Evolutionary conservation across 2,797 vertebrate genomes (phyloP), one percentile per base, ranked within the genome.

Genomic region (Argya squamiceps): DNA sequence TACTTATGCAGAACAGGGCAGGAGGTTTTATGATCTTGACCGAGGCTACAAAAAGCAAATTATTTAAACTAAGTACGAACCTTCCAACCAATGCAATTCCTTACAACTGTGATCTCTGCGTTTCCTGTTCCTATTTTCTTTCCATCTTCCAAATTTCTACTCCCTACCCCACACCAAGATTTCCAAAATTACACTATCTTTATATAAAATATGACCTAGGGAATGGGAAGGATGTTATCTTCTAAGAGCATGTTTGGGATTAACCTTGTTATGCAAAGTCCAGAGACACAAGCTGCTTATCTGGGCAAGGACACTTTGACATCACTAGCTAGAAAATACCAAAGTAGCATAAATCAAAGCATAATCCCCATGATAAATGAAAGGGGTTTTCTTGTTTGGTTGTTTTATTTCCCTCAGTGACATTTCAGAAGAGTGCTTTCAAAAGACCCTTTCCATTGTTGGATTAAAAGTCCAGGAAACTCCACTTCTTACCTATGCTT

Each of bases 121-220:
- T 47, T 53, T 84, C 50, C 18, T 0, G 0, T 44, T 77, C 16
- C 39, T 81, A 34, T 46, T 80, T 81, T 55, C 36, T 60, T 68
- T 69, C 15, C 23, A 24, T 18, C 49, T 89, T 81, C 53, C 49
- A 67, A 53, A 79, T 50, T 58, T 56, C 53, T 76, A 56, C 13
- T 36, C 14, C 4, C 4, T 41, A 4, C 15, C 9, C 7, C 0
- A 0, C 5, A 12, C 20, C 12, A 32, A 8, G 11, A 68, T 75
- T 84, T 81, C 39, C 63, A 44, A 81, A 89, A 68, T 30, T 1
- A 56, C 13, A 37, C 15, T 39, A 17, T 21, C 63, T 65, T 85
- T 65, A 65, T 9, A 46, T 30, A 67, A 58, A 81, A 24, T 20
- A 58, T 6, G 79, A 58, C 19, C 6, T 46, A 81, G 39, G 39